These are phyloP conservation scores for Lissocephala sabroskyi DNA, from an alignment of 2,888 invertebrate species.

Conservation along the genomic window DNA sequence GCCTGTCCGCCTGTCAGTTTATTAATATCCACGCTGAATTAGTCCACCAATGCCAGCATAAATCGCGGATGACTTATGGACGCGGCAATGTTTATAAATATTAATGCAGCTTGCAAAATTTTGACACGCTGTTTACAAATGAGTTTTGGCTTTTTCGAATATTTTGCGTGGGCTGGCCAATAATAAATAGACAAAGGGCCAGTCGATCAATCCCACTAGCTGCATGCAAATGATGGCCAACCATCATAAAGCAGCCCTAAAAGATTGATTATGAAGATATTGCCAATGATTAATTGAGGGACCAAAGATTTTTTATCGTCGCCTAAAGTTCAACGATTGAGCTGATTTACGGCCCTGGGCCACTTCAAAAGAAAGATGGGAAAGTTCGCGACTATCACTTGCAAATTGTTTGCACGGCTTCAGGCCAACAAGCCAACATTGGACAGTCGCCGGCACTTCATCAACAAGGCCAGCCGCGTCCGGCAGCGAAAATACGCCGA, in stretches of 20 bases:
- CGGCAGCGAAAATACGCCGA: background rate
- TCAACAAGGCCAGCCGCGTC: background rate
- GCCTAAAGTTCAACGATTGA: too few species aligned
- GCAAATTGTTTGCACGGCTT: background rate
- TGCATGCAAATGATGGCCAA: background rate
- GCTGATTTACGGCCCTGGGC: too few species aligned
- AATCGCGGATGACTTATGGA: background rate
- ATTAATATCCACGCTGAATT: background rate
- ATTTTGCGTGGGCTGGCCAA: background rate
- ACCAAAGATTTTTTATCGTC: too few species aligned
- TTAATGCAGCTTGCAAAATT: conserved; percentile 37
- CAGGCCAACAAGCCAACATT: background rate
- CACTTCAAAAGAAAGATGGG: too few species aligned
- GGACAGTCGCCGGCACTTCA: background rate
- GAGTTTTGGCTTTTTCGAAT: conserved; percentile 23
- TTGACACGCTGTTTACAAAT: conserved; percentile 49
- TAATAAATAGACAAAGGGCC: too few species aligned
- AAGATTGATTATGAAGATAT: too few species aligned
- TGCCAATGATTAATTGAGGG: too few species aligned
- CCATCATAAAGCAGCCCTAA: background rate
- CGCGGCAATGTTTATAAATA: conserved; percentile 36
- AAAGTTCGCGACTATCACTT: background rate
- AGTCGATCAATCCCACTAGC: background rate
- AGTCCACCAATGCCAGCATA: background rate
- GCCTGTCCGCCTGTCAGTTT: too few species aligned